These are phyloP conservation scores for Scolopax mira DNA, from an alignment of 2,113 vertebrate species.

Conservation along the genomic window DNA sequence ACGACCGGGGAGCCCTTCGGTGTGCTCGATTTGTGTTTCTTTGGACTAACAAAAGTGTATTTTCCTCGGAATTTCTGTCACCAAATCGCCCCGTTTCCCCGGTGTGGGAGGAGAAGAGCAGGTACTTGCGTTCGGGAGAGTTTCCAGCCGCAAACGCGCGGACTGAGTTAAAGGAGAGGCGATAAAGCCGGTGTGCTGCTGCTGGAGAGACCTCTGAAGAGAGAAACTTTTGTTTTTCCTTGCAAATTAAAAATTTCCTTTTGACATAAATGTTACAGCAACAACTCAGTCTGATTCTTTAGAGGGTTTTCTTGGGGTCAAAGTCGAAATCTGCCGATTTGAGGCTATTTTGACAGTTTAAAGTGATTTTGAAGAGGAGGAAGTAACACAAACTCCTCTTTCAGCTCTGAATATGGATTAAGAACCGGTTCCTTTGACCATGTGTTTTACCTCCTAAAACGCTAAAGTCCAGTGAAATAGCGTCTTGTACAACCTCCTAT, in stretches of 20 bases:
- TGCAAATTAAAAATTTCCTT: conserved; percentile 64
- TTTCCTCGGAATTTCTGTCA: conserved; percentile 63
- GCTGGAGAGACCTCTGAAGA: conserved; percentile 47
- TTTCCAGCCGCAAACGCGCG: conserved; percentile 7
- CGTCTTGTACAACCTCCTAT: neutral
- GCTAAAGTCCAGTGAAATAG: conserved; percentile 30
- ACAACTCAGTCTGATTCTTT: neutral
- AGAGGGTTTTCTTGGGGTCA: conserved; percentile 45
- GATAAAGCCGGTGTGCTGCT: conserved; percentile 55
- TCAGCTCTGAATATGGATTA: conserved; percentile 68
- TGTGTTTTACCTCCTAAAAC: conserved; percentile 67
- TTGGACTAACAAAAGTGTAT: conserved; percentile 73
- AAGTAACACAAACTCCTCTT: conserved; percentile 68
- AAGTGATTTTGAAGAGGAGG: conserved; percentile 64
- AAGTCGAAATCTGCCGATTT: conserved; percentile 16
- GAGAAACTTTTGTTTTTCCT: conserved; percentile 71
- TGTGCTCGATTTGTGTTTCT: conserved; percentile 76
- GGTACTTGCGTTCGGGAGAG: conserved; percentile 62
- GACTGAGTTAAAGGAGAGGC: conserved; percentile 42
- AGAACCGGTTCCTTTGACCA: conserved; percentile 63
- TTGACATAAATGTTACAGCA: neutral
- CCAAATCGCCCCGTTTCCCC: conserved; percentile 29
- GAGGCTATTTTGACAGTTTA: conserved; percentile 41
- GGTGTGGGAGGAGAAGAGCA: conserved; percentile 19
- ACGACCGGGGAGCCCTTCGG: conserved; percentile 45